Conservation (phyloP, 2,888 invertebrate species). For the Drosophila nr. fundita region DNA sequence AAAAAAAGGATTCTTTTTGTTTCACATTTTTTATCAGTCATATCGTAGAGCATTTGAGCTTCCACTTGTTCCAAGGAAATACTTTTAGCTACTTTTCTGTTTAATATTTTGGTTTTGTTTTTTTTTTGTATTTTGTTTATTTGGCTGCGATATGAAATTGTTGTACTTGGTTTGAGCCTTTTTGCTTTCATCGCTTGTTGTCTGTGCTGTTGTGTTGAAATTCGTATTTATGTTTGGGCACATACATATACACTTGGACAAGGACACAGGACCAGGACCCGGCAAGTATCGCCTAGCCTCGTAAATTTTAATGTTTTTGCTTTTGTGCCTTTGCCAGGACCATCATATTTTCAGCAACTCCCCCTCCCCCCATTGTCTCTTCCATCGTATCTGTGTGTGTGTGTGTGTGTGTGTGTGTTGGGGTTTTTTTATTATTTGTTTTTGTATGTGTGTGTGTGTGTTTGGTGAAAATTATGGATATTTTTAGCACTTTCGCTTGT, state of each 20-base stretch:
- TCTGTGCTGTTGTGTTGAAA: constrained; percentile 66
- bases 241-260: constrained; percentile 42
- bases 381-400: constrained; percentile 11
- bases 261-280: constrained; percentile 26
- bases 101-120: constrained; percentile 16
- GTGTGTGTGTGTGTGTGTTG: constrained; percentile 14
- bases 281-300: constrained; percentile 65
- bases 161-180: constrained; percentile 52
- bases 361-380: neutral
- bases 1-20: neutral
- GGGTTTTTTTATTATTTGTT: constrained; percentile 18
- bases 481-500: constrained; percentile 80
- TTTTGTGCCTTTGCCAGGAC: constrained; percentile 59
- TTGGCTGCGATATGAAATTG: constrained; percentile 61
- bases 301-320: constrained; percentile 75
- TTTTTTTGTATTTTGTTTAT: constrained; percentile 53
- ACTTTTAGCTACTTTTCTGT: constrained; percentile 16
- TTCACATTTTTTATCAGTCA: neutral
- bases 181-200: constrained; percentile 70
- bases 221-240: constrained; percentile 74
- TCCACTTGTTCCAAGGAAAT: neutral
- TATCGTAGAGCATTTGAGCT: constrained; percentile 25
- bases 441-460: constrained; percentile 22
- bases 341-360: constrained; percentile 68
- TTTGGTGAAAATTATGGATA: constrained; percentile 75